Evolutionary conservation across 2,797 vertebrate species (phyloP), one percentile per base, ranked within the genome.

Genomic region (Cetoscarus ocellatus): DNA sequence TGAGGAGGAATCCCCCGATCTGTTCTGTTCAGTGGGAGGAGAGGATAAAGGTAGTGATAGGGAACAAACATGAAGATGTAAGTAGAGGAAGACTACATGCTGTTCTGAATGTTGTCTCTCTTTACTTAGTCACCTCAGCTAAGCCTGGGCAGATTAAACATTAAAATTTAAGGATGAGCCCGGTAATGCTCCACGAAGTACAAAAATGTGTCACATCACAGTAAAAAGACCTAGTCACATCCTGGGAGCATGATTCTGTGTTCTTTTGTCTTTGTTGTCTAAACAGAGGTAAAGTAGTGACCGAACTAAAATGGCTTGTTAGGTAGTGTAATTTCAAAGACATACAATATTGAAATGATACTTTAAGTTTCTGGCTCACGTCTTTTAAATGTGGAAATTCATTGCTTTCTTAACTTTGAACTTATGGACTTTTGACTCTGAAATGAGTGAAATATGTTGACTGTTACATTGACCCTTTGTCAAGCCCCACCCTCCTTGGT

Each of bases 1-100:
- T 65, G 78, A 74, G 75, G 71, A 78, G 80, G 80, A 82, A 84
- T 86, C 74, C 82, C 79, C 73, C 38, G 38, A 39, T 39, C 38
- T 59, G 47, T 34, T 51, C 52, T 10, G 14, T 68, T 85, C 55
- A 64, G 12, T 58, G 56, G 47, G 60, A 65, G 6, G 27, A 43
- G 35, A 53, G n/a, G 45, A 63, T 59, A 58, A 70, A 77, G 61
- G 54, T 44, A 58, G 19, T 18, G 40, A 73, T 61, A 27, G 15
- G 44, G 44, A 51, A n/a, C 27, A 50, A 55, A 59, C 42, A 63
- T 36, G 18, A 48, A 34, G 44, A 48, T 43, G 54, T n/a, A 13
- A 8, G 39, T 43, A 34, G 38, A 3, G 35, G 55, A n/a, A 12
- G 44, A 43, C 34, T 36, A 12, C 5, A 14, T 9, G 35, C 51